phyloP scores from a whole-genome alignment of 2,113 vertebrate species.

The Albula glossodonta region DNA sequence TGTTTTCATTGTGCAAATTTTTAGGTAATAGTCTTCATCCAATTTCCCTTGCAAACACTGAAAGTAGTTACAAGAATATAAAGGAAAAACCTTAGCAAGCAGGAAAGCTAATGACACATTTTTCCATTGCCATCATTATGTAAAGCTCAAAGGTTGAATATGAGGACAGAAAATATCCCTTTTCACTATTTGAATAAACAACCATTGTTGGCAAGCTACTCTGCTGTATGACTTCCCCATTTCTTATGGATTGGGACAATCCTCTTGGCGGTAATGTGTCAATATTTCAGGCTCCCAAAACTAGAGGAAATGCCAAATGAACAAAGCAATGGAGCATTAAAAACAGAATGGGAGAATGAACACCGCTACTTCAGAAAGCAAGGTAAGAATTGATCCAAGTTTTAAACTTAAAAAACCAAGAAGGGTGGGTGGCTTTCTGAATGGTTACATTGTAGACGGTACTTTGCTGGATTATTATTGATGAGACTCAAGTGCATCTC shows the following conservation, averaged over 20 bases:
- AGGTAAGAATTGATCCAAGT: not conserved
- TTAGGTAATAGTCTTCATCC: no score
- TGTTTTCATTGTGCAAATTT: no score
- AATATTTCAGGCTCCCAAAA: not conserved
- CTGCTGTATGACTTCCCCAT: not conserved
- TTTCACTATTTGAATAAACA: no score
- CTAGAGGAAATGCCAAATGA: not conserved
- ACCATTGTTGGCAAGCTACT: no score
- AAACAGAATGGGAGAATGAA: not conserved
- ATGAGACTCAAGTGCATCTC: not conserved
- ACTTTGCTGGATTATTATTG: not conserved
- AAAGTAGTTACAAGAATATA: no score
- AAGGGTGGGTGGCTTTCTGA: not conserved
- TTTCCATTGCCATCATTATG: no score
- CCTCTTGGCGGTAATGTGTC: not conserved
- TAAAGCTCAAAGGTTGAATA: no score
- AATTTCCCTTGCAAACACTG: no score
- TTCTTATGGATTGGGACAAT: not conserved
- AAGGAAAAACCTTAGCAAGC: no score
- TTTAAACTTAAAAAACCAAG: not conserved
- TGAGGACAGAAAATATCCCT: no score
- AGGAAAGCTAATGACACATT: no score
- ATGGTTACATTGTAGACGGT: not conserved
- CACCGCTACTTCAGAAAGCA: not conserved
- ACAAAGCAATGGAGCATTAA: not conserved